phyloP scores from a whole-genome alignment of 2,113 vertebrate genomes.

The Mellivora capensis region DNA sequence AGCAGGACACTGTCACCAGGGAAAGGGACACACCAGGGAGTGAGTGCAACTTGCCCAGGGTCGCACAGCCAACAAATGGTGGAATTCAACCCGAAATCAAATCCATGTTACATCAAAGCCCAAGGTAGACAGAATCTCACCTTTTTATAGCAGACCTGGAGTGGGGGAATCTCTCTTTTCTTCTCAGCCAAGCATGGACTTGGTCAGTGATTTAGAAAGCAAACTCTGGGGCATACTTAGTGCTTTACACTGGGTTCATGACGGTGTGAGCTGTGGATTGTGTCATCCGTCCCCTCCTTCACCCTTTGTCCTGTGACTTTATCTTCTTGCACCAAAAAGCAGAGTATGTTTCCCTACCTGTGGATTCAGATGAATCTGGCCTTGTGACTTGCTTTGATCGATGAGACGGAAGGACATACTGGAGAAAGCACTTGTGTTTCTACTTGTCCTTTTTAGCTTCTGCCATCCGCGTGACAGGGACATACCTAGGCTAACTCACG shows the following conservation, averaged over 20 bases:
- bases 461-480: not conserved
- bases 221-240: not conserved
- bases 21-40: not conserved
- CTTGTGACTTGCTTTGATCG: not conserved
- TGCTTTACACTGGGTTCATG: not conserved
- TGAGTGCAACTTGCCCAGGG: too few species aligned
- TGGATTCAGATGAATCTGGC: not conserved
- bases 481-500: too few species aligned
- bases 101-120: not conserved
- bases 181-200: not conserved
- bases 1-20: not conserved
- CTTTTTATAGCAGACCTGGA: not conserved
- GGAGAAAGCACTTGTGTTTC: not conserved
- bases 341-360: not conserved
- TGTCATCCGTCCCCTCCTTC: not conserved
- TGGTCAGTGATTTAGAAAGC: not conserved
- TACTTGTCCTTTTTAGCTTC: not conserved
- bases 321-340: not conserved
- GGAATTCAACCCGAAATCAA: not conserved
- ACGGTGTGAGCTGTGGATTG: rapidly evolving
- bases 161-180: not conserved
- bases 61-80: not conserved
- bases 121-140: not conserved
- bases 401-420: not conserved
- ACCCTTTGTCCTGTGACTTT: too few species aligned